Evolutionary conservation across 2,888 invertebrate species (phyloP).

Genomic region (Argynnis bischoffii): DNA sequence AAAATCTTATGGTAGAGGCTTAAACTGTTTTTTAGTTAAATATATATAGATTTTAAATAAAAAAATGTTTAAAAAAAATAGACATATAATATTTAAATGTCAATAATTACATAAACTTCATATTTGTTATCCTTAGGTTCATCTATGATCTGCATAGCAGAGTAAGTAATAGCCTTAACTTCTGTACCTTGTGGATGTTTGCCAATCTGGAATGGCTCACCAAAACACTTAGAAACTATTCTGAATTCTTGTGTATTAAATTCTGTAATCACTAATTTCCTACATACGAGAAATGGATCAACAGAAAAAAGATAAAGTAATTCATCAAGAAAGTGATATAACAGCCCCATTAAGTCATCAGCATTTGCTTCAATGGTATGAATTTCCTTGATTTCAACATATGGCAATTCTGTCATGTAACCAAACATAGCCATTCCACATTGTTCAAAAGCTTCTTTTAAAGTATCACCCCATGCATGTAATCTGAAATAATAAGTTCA

Average conservation of each 20-base stretch:
- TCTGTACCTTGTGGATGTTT: slow-evolving; percentile 99
- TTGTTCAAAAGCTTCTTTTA: slow-evolving; percentile 96
- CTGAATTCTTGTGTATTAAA: slow-evolving; percentile 92
- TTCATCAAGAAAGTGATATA: slow-evolving; percentile 97
- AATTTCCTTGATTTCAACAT: slow-evolving; percentile 90
- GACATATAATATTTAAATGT: slow-evolving; percentile 85
- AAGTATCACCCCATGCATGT: slow-evolving; percentile 94
- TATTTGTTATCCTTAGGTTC: slow-evolving; percentile 86
- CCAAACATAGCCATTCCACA: slow-evolving; percentile 98
- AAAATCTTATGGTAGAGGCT: too few species aligned
- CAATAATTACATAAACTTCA: slow-evolving; percentile 98
- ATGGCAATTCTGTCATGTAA: slow-evolving; percentile 96
- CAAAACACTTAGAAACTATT: slow-evolving; percentile 91
- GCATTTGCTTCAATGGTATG: slow-evolving; percentile 93
- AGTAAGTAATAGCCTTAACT: slow-evolving; percentile 99
- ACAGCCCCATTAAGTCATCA: slow-evolving; percentile 92
- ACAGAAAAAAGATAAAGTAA: slow-evolving; percentile 95
- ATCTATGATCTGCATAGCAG: slow-evolving; percentile 97
- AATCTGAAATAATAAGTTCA: slow-evolving; percentile 80
- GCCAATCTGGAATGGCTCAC: slow-evolving; percentile 96
- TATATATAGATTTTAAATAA: slow-evolving; percentile 7
- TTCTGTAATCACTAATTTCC: slow-evolving; percentile 93
- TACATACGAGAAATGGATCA: slow-evolving; percentile 94
- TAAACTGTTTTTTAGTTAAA: background rate
- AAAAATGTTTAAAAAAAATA: slow-evolving; percentile 22